Evolutionary conservation across 2,797 vertebrate species (phyloP).

Genomic region (Pangasius krempfi): DNA sequence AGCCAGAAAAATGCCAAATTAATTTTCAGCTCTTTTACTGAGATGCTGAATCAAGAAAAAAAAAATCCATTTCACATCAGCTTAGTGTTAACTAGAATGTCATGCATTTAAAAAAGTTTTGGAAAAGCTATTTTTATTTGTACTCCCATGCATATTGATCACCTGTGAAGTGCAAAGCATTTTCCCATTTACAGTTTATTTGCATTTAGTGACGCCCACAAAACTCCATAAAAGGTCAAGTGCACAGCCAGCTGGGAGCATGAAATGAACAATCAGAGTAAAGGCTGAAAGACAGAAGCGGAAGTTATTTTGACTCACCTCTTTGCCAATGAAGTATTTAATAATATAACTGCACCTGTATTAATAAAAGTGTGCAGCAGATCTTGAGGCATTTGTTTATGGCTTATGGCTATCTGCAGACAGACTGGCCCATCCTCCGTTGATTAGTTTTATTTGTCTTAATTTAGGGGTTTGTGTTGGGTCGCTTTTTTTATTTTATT

Average conservation of each 20-base stretch:
- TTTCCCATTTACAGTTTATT: not conserved
- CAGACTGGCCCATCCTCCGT: no score
- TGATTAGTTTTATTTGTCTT: not conserved
- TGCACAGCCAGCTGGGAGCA: not conserved
- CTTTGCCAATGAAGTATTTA: not conserved
- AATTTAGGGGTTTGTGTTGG: not conserved
- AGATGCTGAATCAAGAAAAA: no score
- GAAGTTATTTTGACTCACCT: not conserved
- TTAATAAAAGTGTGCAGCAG: not conserved
- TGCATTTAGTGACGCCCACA: not conserved
- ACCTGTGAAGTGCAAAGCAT: not conserved
- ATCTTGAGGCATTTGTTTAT: not conserved
- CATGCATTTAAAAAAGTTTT: not conserved
- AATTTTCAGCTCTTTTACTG: no score
- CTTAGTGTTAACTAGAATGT: not conserved
- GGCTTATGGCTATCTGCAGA: not conserved
- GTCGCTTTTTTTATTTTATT: not conserved
- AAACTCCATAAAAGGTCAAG: not conserved
- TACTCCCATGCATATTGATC: not conserved
- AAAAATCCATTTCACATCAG: not conserved
- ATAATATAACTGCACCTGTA: not conserved
- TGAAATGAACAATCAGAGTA: not conserved
- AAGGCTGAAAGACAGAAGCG: not conserved
- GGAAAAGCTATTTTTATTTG: not conserved
- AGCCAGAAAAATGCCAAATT: not conserved